phyloP scores from a whole-genome alignment of 1,140 invertebrate genomes.

The Zaprionus taronus region DNA sequence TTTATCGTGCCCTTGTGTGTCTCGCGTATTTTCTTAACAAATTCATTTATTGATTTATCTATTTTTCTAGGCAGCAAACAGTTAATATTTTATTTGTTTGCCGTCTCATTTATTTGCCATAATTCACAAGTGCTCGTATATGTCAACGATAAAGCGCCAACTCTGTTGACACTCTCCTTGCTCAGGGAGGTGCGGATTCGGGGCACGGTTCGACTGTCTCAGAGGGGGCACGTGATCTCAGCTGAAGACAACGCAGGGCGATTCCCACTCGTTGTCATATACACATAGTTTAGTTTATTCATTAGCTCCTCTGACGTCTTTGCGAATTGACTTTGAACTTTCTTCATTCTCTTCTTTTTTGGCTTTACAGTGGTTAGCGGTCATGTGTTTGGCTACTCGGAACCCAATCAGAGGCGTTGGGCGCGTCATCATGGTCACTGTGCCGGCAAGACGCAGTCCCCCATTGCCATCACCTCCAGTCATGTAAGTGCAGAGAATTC shows the following conservation, averaged over 20 bases:
- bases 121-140: slow-evolving; percentile 73
- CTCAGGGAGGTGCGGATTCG: slow-evolving; percentile 2
- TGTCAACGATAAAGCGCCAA: slow-evolving; percentile 67
- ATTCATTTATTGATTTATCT: slow-evolving; percentile 64
- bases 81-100: slow-evolving; percentile 58
- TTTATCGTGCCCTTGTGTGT: slow-evolving; percentile 62
- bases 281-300: not conserved
- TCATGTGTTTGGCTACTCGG: slow-evolving; percentile 86
- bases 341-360: not conserved
- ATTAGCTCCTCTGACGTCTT: slow-evolving; percentile 9
- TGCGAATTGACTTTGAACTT: slow-evolving; percentile 16
- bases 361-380: slow-evolving; percentile 50
- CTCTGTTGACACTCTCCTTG: slow-evolving; percentile 3
- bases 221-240: slow-evolving; percentile 21
- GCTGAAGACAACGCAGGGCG: not conserved
- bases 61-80: slow-evolving; percentile 53
- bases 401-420: slow-evolving; percentile 88
- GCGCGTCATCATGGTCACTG: slow-evolving; percentile 86
- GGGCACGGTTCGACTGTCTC: not conserved
- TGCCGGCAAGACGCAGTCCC: slow-evolving; percentile 88
- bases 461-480: slow-evolving; percentile 87
- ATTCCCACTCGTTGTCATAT: slow-evolving; percentile 7
- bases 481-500: slow-evolving; percentile 57
- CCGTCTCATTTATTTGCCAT: slow-evolving; percentile 63
- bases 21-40: slow-evolving; percentile 43